Base-by-base conservation (phyloP, 2,797 vertebrate genomes). In the Pampus argenteus region DNA sequence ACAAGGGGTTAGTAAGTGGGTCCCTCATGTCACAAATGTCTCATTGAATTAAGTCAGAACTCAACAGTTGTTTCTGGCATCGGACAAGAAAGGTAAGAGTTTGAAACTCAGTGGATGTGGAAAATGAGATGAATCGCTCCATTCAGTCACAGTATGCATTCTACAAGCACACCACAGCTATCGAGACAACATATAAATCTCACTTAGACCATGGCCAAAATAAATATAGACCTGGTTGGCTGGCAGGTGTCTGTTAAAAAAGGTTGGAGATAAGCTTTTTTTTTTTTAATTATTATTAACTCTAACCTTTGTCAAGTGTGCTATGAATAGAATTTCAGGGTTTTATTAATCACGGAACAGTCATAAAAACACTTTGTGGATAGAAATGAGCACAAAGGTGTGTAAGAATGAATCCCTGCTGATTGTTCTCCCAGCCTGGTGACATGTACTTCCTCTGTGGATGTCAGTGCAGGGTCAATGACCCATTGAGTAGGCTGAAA, bases 1-100 rank as follows among this genome's bases (percentile, higher is more conserved):
- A 73, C 82, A 52, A 17, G 74, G 77, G 84, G 74, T 77, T 76
- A 80, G 70, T 47, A 9, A 73, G 71, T 34, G 67, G 44, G 29
- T 23, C 45, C 65, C 64, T 75, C 79, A 54, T 66, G 76, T 79
- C 79, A 77, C 47, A 38, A 52, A 49, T 26, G 77, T 75, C 80
- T 73, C 61, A 0, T 6, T 65, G 78, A 81, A 83, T 78, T 52
- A 78, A 38, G 74, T 74, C 79, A 56, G 62, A 66, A 67, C 29
- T 79, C 74, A 23, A n/a, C 66, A 7, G 58, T 17, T 48, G 52
- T 62, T 66, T 66, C 54, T 22, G 20, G 73, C 63, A n/a, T 40
- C 18, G 56, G 48, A 28, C 71, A 14, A n/a, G 31, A 36, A 38
- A 49, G 54, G 51, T 48, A 69, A 62, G 54, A 45, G 40, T 26